Evolutionary conservation across 1,140 invertebrate genomes (phyloP), one percentile per base, ranked within the genome.

Genomic region (Trachymyrmex septentrionalis): DNA sequence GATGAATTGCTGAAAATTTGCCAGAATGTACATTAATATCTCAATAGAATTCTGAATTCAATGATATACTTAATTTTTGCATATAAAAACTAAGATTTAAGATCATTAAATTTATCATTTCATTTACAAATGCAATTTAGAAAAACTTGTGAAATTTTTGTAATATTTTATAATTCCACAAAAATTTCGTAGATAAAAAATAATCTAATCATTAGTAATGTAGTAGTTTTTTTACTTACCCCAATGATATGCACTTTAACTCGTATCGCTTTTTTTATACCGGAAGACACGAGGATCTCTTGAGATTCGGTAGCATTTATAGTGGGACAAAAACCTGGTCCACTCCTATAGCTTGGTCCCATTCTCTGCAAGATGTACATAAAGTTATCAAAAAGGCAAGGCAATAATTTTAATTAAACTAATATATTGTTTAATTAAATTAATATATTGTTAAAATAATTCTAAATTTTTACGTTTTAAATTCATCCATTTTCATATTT

Each of bases 221-320:
- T 50, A 61, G 27, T 16, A 27, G 1, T 14, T 50, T 53, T 48
- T 53, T 34, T 38, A 95, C 95, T 95, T 95, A 96, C 96, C 88
- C 98, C 98, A 92, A 99, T 98, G 93, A 99, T 99, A 94, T 99
- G 98, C 86, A 99, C 98, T 96, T 98, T 99, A 50, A 99, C 98
- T 95, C 97, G 97, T 91, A 99, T 98, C 59, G 96, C 96, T 95
- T 98, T 98, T 93, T 98, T 97, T 69, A 98, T 97, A 66, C 98
- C 98, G 86, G 98, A 98, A 86, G 99, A 97, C 38, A 99, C 98
- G 72, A 99, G 96, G 87, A 99, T 98, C 96, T 99, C 98, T 53
- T 97, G 96, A 24, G 98, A 98, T 75, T 98, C 98, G 16, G 98
- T 98, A 0, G 98, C 97, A 95, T 99, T 99, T 86, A 99, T 98